Percentiles rank a stretch among this genome's conserved stretches.
phyloP scores from a whole-genome alignment of 2,797 vertebrate species.

The Alcedo atthis region DNA sequence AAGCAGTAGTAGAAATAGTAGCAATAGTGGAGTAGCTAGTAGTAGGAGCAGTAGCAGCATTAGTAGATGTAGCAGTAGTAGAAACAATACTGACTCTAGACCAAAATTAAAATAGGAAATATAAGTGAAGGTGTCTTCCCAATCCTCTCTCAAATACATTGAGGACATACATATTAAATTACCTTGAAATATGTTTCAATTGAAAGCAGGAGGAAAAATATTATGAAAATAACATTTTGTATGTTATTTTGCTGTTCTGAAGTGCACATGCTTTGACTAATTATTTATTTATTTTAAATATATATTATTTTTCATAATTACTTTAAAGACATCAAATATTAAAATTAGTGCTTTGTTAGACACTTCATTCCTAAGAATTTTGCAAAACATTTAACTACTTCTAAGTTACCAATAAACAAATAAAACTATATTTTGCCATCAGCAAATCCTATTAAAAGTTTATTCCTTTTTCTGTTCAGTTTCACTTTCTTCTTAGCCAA shows the following conservation, averaged over 20 bases:
- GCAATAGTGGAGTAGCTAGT: not conserved
- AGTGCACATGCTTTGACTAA: not conserved
- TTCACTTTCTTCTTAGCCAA: not conserved
- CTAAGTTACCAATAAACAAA: not conserved
- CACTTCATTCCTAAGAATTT: not conserved
- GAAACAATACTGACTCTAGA: not conserved
- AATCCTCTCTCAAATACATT: not conserved
- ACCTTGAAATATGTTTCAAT: not conserved
- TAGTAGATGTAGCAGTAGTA: not conserved
- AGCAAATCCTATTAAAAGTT: not conserved
- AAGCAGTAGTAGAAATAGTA: too few relatives aligned
- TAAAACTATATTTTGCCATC: not conserved
- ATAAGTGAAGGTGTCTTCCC: not conserved
- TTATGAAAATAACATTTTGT: not conserved
- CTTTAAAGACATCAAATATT: not conserved
- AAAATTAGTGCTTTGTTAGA: not conserved
- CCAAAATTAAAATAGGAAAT: not conserved
- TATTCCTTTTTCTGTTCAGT: not conserved
- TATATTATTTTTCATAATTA: not conserved
- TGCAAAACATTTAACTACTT: not conserved
- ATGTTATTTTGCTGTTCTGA: not conserved
- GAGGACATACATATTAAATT: not conserved
- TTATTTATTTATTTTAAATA: not conserved
- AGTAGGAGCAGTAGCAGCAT: not conserved
- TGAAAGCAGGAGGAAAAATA: not conserved